phyloP scores from a whole-genome alignment of 2,113 vertebrate species.

The Hydropotes inermis region DNA sequence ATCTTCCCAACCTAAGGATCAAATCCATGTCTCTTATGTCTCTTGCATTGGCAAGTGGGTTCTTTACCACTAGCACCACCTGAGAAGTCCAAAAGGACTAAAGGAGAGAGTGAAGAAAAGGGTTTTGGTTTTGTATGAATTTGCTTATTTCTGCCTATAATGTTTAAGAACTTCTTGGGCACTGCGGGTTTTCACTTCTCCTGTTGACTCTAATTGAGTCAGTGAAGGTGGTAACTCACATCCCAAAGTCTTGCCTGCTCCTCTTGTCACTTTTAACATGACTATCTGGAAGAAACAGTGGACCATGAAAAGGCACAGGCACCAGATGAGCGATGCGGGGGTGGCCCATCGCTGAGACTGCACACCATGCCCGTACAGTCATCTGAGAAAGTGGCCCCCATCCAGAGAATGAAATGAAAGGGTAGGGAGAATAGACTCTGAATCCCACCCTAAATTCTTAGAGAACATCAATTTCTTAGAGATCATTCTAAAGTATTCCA shows the following conservation, averaged over 20 bases:
- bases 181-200: not conserved
- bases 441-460: not conserved
- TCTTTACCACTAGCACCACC: not conserved
- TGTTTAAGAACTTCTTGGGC: not conserved
- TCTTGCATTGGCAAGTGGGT: not conserved
- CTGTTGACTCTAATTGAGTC: not conserved
- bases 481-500: not conserved
- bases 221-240: not conserved
- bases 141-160: not conserved
- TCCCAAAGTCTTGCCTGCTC: not conserved
- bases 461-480: not conserved
- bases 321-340: not conserved
- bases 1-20: not conserved
- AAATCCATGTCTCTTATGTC: not conserved
- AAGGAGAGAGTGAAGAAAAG: not conserved
- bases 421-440: not conserved
- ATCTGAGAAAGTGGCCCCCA: not conserved
- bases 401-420: not conserved
- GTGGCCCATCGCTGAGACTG: not conserved
- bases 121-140: not conserved
- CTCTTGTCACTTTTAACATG: not conserved
- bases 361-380: fast-evolving
- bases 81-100: not conserved
- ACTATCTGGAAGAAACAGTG: not conserved
- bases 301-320: not conserved